Percentiles rank a stretch among this genome's conserved stretches.
phyloP scores from a whole-genome alignment of 2,888 invertebrate species.

The Ophion costatus region DNA sequence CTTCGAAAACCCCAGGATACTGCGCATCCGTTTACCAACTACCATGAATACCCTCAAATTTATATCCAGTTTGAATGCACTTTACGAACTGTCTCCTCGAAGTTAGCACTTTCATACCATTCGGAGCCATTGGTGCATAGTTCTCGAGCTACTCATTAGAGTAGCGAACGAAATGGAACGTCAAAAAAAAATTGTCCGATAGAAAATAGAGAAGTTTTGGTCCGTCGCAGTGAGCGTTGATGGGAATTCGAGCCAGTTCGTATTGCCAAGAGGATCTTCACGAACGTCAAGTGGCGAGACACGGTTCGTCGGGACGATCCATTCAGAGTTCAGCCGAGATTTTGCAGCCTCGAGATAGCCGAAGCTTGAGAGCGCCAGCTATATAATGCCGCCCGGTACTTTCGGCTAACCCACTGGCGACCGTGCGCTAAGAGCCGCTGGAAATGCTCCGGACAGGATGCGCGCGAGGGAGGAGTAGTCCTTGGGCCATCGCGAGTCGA shows the following conservation, averaged over 20 bases:
- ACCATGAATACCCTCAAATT: background rate
- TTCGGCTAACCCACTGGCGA: background rate
- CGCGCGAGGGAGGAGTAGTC: background rate
- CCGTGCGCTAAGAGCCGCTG: background rate
- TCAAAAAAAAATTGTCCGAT: background rate
- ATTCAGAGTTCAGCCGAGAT: slow-evolving; percentile 11
- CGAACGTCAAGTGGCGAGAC: background rate
- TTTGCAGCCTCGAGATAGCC: slow-evolving; percentile 1
- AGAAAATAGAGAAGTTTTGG: background rate
- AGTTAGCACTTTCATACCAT: background rate
- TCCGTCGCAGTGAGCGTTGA: background rate
- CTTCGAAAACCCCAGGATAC: too few species aligned
- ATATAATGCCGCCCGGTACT: background rate
- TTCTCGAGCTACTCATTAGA: background rate
- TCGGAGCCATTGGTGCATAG: background rate
- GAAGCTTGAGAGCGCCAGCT: background rate
- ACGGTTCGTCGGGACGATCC: background rate
- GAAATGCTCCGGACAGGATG: slow-evolving; percentile 15
- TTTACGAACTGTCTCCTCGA: background rate
- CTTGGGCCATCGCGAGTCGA: background rate
- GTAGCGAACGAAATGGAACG: background rate
- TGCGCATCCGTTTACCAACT: too few species aligned
- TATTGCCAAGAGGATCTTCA: background rate
- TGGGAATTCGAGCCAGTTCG: background rate
- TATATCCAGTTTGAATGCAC: background rate